phyloP scores from a whole-genome alignment of 1,140 invertebrate genomes.

The Schmidtea mediterranea region DNA sequence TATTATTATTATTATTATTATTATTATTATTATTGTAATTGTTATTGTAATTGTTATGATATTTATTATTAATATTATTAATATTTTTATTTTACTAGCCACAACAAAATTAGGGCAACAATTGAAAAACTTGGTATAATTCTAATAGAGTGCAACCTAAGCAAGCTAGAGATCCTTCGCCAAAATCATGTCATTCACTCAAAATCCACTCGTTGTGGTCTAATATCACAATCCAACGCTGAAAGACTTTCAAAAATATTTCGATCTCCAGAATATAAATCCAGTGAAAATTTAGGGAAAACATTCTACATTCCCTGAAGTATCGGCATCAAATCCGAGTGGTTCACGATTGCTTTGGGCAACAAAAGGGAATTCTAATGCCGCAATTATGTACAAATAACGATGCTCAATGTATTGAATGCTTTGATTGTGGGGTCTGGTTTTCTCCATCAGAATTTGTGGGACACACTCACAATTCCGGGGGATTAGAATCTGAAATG shows the following conservation, averaged over 20 bases:
- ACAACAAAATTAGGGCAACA: background rate
- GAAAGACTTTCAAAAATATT: constrained; percentile 52
- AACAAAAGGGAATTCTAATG: constrained; percentile 55
- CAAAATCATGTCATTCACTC: constrained; percentile 42
- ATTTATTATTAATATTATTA: no score
- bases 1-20: no score
- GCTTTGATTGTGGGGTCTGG: constrained; percentile 53
- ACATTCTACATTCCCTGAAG: no score
- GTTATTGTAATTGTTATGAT: no score
- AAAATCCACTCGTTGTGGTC: constrained; percentile 47
- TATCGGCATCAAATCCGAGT: constrained; percentile 29
- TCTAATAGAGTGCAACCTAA: constrained; percentile 57
- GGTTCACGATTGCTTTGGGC: constrained; percentile 85
- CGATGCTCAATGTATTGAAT: constrained; percentile 59
- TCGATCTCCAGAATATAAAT: constrained; percentile 16
- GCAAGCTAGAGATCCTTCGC: constrained; percentile 56
- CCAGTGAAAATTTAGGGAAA: no score
- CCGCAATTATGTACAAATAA: constrained; percentile 46
- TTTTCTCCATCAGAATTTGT: constrained; percentile 70
- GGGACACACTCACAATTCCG: constrained; percentile 50
- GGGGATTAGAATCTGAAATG: constrained; percentile 43
- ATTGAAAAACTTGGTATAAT: constrained; percentile 58
- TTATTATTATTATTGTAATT: no score
- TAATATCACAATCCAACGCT: constrained; percentile 74
- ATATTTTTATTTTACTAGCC: no score